Evolutionary conservation across 1,140 invertebrate species (phyloP), one percentile per base, ranked within the genome.

Genomic region (Eumeta japonica): DNA sequence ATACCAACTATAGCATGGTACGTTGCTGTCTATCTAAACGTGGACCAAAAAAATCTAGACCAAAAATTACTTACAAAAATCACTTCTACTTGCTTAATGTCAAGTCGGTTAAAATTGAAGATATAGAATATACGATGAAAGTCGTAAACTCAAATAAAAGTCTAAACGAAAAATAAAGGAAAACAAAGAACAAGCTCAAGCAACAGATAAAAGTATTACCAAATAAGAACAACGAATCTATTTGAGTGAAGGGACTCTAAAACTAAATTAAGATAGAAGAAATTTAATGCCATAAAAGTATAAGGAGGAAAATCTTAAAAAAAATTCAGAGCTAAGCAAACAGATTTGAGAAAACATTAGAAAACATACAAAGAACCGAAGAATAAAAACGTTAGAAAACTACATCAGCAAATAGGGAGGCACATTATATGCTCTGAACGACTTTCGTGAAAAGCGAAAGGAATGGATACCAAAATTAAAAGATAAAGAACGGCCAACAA

Each of bases 311-410:
- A 38, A 39, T 16, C 18, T 17, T 10, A 46, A 41, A 0, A 16
- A 28, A 39, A 43, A 46, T 16, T 28, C 43, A 4, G 34, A 7
- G 10, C 28, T 43, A 5, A 43, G 44, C 14, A 50, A 50, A 41
- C 14, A 39, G 10, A 46, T 46, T 16, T 11, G 38, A n/a, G 36
- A 46, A 43, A 46, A 29, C 16, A 46, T 50, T 10, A 46, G 41
- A 36, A 43, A 46, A n/a, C 38, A 46, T 10, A 30, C 43, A 15
- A 50, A 41, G 39, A 14, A 9, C 3, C 43, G 24, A n/a, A 41
- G 41, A 41, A 20, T 14, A 0, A 36, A 39, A 31, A 41, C 13
- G 16, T 10, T 46, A 34, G 48, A 46, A 39, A 30, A 28, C 1
- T 10, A 36, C 11, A 37, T 50, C 4, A 30, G 31, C 19, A 50